Conservation (phyloP, 2,888 invertebrate genomes). For the Torymus tubicola region DNA sequence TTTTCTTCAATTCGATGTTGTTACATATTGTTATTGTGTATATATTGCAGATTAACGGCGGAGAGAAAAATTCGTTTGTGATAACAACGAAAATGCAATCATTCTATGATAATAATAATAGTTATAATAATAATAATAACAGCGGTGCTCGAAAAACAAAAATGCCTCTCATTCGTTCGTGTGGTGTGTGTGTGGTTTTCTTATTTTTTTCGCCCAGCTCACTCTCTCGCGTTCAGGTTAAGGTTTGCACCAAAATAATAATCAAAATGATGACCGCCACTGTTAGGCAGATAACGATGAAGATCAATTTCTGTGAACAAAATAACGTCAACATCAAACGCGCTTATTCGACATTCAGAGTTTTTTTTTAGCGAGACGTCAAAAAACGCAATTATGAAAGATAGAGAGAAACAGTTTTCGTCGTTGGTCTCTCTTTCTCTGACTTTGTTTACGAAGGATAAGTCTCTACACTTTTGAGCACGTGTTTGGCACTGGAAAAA, state of each 20-base stretch:
- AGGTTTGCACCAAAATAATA: constrained; percentile 80
- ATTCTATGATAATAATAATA: too few species aligned
- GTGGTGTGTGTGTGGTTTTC: constrained; percentile 7
- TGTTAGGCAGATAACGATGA: constrained; percentile 90
- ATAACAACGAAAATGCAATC: too few species aligned
- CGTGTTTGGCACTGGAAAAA: constrained; percentile 42
- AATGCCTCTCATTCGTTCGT: constrained; percentile 28
- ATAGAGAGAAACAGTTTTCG: too few species aligned
- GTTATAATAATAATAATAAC: not conserved
- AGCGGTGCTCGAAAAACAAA: constrained; percentile 41
- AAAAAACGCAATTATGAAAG: constrained; percentile 34
- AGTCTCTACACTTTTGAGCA: not conserved
- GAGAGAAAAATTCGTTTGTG: too few species aligned
- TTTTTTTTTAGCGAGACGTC: constrained; percentile 40
- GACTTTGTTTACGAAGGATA: not conserved
- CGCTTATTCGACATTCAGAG: constrained; percentile 29
- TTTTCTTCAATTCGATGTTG: too few species aligned
- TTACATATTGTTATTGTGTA: too few species aligned
- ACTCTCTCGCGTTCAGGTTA: constrained; percentile 63
- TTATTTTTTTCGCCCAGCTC: constrained; percentile 24
- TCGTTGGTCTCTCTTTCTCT: not conserved
- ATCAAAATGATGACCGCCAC: constrained; percentile 87
- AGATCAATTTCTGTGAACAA: constrained; percentile 90
- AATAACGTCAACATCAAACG: constrained; percentile 66
- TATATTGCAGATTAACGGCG: too few species aligned